Evolutionary conservation across 2,113 vertebrate genomes (phyloP).

Genomic region (Hylia prasina): DNA sequence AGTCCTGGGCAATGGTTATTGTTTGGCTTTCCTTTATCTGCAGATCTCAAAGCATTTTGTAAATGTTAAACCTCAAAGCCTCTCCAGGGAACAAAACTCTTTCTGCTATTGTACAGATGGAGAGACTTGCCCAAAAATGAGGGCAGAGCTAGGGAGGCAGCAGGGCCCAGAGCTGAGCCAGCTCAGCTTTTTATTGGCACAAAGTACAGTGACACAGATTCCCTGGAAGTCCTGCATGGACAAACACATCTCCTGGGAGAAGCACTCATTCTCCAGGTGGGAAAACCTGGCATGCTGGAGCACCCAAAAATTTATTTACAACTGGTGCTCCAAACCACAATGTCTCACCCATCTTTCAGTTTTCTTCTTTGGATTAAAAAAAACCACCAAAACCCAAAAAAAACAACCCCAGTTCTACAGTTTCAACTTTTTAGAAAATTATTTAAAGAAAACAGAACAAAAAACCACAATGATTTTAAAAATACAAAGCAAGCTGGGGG

Average conservation of each 20-base stretch:
- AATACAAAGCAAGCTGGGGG: background rate
- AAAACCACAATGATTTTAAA: conserved; percentile 37
- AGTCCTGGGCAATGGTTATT: background rate
- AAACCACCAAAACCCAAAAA: background rate
- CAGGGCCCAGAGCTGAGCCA: background rate
- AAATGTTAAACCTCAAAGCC: conserved; percentile 37
- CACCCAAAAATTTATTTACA: background rate
- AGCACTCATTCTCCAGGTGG: background rate
- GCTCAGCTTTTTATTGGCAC: background rate
- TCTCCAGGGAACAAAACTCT: conserved; percentile 6
- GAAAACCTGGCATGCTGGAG: background rate
- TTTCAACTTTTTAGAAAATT: conserved; percentile 19
- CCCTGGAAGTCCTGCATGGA: background rate
- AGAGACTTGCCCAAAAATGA: conserved; percentile 1
- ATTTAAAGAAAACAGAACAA: conserved; percentile 56
- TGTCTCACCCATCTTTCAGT: background rate
- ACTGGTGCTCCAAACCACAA: conserved; percentile 7
- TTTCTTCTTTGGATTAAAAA: conserved; percentile 7
- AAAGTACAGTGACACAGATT: background rate
- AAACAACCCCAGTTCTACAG: background rate
- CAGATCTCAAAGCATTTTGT: conserved; percentile 23
- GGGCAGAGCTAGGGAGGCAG: background rate
- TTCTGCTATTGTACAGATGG: conserved; percentile 11
- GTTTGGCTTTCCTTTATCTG: conserved; percentile 32
- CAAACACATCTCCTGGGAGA: background rate